Percentiles rank a stretch among this genome's conserved stretches.
Conservation (phyloP, 2,888 invertebrate species). For the Volucella zonaria region DNA sequence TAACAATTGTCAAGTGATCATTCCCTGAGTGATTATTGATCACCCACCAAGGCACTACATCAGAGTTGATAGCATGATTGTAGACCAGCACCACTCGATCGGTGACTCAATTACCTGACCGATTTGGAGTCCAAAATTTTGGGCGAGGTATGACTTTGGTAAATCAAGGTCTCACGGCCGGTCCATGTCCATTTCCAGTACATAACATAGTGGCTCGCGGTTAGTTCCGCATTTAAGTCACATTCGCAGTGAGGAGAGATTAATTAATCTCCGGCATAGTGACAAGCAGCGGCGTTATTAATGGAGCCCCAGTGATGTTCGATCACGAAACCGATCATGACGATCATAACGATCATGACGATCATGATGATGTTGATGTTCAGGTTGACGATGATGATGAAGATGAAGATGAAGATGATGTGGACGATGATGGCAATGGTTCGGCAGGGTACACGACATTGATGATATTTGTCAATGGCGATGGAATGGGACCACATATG, state of each 20-base stretch:
- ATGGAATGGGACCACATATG: conserved; percentile 65
- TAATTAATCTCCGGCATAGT: conserved; percentile 63
- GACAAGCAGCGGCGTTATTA: conserved; percentile 71
- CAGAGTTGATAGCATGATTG: not conserved
- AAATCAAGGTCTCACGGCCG: conserved; percentile 34
- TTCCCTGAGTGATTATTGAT: conserved; percentile 36
- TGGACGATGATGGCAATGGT: conserved; percentile 46
- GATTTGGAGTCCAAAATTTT: conserved; percentile 28
- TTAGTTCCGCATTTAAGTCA: conserved; percentile 65
- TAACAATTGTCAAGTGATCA: conserved; percentile 28
- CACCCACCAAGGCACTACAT: conserved; percentile 35
- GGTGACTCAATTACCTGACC: conserved; percentile 49
- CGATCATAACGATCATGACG: conserved; percentile 31
- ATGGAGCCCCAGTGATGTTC: conserved; percentile 64
- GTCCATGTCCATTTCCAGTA: not conserved
- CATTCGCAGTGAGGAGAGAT: conserved; percentile 53
- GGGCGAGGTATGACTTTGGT: conserved; percentile 41
- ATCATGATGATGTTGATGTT: conserved; percentile 52
- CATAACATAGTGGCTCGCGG: conserved; percentile 18
- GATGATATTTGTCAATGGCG: conserved; percentile 72
- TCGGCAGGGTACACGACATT: conserved; percentile 66
- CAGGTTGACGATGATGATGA: conserved; percentile 69
- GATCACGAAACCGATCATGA: conserved; percentile 57
- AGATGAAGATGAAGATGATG: conserved; percentile 44
- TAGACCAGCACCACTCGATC: not conserved